Percentiles rank a stretch among this genome's conserved stretches.
phyloP scores from a whole-genome alignment of 2,797 vertebrate species.

The Thalassophryne amazonica region DNA sequence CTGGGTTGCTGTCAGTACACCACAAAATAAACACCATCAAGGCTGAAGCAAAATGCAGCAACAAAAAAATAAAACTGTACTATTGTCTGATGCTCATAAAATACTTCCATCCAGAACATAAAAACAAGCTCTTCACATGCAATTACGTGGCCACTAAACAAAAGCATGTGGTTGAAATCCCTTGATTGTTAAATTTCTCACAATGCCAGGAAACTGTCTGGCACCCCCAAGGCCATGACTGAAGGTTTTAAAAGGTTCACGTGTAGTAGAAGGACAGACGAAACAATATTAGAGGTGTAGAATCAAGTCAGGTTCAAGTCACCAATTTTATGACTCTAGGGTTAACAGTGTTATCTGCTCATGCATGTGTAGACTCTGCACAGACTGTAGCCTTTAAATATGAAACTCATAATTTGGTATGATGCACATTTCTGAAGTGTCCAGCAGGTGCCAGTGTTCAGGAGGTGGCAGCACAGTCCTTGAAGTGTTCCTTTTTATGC shows the following conservation, averaged over 20 bases:
- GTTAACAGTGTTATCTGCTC: too few species aligned
- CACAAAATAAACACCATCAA: constrained; percentile 61
- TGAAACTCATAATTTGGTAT: too few species aligned
- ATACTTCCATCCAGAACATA: constrained; percentile 54
- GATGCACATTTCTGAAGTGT: too few species aligned
- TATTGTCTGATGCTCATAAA: constrained; percentile 63
- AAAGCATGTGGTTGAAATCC: constrained; percentile 64
- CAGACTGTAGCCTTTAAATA: too few species aligned
- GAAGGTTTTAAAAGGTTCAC: constrained; percentile 20
- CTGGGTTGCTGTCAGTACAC: constrained; percentile 47
- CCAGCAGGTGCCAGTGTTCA: too few species aligned
- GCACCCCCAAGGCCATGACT: constrained; percentile 55
- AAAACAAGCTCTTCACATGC: constrained; percentile 71
- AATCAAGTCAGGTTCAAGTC: too few species aligned
- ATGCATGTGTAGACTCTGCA: too few species aligned
- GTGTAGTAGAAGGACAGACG: neutral
- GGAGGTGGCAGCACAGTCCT: too few species aligned
- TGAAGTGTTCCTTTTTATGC: too few species aligned
- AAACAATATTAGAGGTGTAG: too few species aligned
- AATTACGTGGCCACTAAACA: constrained; percentile 59
- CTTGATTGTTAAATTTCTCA: constrained; percentile 65
- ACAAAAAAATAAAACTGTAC: constrained; percentile 38
- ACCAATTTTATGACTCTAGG: too few species aligned
- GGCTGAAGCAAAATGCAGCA: constrained; percentile 46
- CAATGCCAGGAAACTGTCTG: constrained; percentile 77